Base-by-base conservation (phyloP, 2,797 vertebrate species). In the Euthynnus affinis region DNA sequence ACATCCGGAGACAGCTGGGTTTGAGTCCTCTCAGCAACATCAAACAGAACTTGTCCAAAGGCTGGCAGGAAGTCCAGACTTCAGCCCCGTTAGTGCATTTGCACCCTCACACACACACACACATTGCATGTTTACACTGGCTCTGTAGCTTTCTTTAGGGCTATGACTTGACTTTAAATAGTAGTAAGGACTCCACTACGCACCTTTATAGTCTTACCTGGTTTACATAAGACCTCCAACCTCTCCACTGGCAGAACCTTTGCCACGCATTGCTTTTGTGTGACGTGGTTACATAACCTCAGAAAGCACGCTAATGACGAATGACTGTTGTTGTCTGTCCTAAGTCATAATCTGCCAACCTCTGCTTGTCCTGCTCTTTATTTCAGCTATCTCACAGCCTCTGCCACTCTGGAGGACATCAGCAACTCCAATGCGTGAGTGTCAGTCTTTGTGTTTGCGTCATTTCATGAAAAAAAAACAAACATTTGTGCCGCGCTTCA, bases 1-100 rank as follows among this genome's bases (percentile, higher is more conserved):
- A 99, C 77, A 94, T 99, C 87, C 96, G 96, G 91, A 95, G 97
- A 84, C 97, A 97, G 77, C 94, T 99, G 63, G 98, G 98, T 14
- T 81, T 97, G 83, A 96, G 95, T 6, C 94, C 97, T 0, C 85
- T 99, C 78, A 93, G 93, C 66, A 97, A 96, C 78, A 82, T 99
- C 34, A 98, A 96, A 91, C 96, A 97, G 80, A 99, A 97, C 88
- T 83, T 99, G 32, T 96, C 94, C 10, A 97, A 95, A 91, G 95
- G 98, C 86, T 98, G 98, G 97, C 98, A 98, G 0, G 97, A 99
- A 0, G 94, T 99, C 58, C 98, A 99, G 85, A 97, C 96, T 65
- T 99, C 98, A 18, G 92, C 89, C 0, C 97, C 97, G 97, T 99
- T 86, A 95, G 98, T 97, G 70, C 51, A 73, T 44, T 27, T 95